Base-by-base conservation (phyloP, 2,797 vertebrate species). In the Cichlasoma orientale region DNA sequence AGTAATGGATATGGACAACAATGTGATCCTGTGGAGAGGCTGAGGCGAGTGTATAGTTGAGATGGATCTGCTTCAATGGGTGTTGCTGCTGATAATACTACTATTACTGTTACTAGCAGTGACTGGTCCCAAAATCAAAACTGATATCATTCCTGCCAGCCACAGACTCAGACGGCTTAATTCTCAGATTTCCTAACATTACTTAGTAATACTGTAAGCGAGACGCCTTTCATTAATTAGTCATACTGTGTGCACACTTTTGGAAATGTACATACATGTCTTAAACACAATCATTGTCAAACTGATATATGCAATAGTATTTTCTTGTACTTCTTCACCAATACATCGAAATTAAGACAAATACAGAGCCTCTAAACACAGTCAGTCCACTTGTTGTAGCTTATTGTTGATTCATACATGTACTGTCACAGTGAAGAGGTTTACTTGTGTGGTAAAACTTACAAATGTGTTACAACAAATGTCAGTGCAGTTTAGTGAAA, bases 41-140 rank as follows among this genome's bases (percentile, higher is more conserved):
- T 72, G 33, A 57, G 5, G 33, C 3, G 63, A 69, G 58, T 8
- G 1, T 74, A 23, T 52, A 75, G 55, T 33, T 59, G 53, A 31
- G 16, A 84, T 63, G 36, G 53, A 72, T 80, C 72, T 61, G 72
- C 29, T 66, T 82, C 36, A 76, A 53, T 66, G 41, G 19, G 8
- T 69, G 70, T 31, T 33, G 44, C 53, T 79, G 57, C 25, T 72
- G 36, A 83, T 75, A 33, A 31, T n/a, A 31, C 56, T 77, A 56
- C 23, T 72, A 33, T 80, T 66, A 29, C 21, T 38, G 18, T 25
- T 74, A 57, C 72, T 69, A 59, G 59, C 58, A 55, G 8, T 5
- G 56, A 23, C 63, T 52, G 11, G 29, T 52, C 9, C 44, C 63
- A 31, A 3, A 47, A 68, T 68, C 41, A 29, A 68, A 50, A 18